These are phyloP conservation scores for Perizoma flavofasciatum DNA, from an alignment of 2,888 invertebrate genomes.

Conservation along the genomic window DNA sequence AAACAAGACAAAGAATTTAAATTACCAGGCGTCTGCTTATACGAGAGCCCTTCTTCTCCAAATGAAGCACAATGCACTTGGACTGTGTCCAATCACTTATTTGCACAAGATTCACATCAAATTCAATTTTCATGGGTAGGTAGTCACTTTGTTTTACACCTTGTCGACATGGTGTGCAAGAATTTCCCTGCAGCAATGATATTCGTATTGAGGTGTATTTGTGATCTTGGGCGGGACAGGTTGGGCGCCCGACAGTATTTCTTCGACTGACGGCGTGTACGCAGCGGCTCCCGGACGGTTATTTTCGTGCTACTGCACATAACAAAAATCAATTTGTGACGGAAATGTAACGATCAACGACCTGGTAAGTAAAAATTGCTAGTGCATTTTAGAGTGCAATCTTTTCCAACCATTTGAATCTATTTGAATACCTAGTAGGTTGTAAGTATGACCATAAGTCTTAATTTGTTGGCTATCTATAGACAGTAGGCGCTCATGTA, in stretches of 20 bases:
- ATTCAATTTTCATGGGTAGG: conserved; percentile 36
- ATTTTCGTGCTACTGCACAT: conserved; percentile 80
- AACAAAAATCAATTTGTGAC: conserved; percentile 77
- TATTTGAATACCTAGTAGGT: too few species aligned
- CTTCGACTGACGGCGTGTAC: conserved; percentile 61
- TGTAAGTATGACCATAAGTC: too few species aligned
- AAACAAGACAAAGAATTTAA: conserved; percentile 38
- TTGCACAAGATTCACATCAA: conserved; percentile 51
- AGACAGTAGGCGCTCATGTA: too few species aligned
- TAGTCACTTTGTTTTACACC: conserved; percentile 31
- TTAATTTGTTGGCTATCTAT: too few species aligned
- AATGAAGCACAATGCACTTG: conserved; percentile 65
- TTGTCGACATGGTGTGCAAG: conserved; percentile 22
- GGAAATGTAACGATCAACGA: conserved; percentile 83
- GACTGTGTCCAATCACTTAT: conserved; percentile 61
- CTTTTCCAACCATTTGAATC: not conserved
- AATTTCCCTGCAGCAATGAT: conserved; percentile 38
- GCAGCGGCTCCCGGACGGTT: conserved; percentile 77
- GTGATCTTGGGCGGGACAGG: conserved; percentile 58
- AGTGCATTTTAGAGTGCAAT: conserved; percentile 38
- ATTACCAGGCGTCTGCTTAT: conserved; percentile 56
- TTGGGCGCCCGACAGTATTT: conserved; percentile 56
- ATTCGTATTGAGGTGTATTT: conserved; percentile 51
- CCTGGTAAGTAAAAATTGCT: conserved; percentile 64
- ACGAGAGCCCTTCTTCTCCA: conserved; percentile 56